Conservation (phyloP, 1,140 invertebrate genomes). For the Drosophila melanica region DNA sequence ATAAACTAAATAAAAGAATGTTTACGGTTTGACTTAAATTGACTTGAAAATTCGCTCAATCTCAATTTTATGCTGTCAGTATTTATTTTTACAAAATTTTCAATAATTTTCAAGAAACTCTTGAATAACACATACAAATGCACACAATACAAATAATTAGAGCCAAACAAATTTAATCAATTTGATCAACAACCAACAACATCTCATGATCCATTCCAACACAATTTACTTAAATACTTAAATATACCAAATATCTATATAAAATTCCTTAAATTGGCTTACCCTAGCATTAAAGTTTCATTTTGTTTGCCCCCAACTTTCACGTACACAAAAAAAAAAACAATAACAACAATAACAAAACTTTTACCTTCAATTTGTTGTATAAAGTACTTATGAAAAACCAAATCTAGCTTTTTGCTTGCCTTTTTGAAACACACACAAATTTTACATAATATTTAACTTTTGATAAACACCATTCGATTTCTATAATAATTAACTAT, state of each 20-base stretch:
- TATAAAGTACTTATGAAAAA: constrained; percentile 38
- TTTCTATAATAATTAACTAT: constrained; percentile 22
- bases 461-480: constrained; percentile 63
- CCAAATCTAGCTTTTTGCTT: constrained; percentile 62
- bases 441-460: constrained; percentile 38
- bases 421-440: constrained; percentile 50
- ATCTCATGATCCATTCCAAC: constrained; percentile 52
- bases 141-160: constrained; percentile 28
- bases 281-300: constrained; percentile 48
- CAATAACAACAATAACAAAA: constrained; percentile 39
- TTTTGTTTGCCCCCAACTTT: constrained; percentile 53
- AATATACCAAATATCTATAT: constrained; percentile 12
- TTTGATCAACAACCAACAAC: constrained; percentile 33
- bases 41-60: constrained; percentile 38
- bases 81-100: constrained; percentile 1
- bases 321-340: constrained; percentile 36
- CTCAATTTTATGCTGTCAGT: constrained; percentile 23
- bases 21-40: constrained; percentile 55
- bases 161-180: constrained; percentile 19
- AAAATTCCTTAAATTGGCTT: constrained; percentile 32
- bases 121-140: constrained; percentile 35
- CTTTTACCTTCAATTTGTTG: constrained; percentile 45
- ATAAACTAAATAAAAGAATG: constrained; percentile 28
- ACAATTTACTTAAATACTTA: constrained; percentile 14
- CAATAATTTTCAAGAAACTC: constrained; percentile 9